Evolutionary conservation across 2,888 invertebrate genomes (phyloP).

Genomic region (Elmis aenea): DNA sequence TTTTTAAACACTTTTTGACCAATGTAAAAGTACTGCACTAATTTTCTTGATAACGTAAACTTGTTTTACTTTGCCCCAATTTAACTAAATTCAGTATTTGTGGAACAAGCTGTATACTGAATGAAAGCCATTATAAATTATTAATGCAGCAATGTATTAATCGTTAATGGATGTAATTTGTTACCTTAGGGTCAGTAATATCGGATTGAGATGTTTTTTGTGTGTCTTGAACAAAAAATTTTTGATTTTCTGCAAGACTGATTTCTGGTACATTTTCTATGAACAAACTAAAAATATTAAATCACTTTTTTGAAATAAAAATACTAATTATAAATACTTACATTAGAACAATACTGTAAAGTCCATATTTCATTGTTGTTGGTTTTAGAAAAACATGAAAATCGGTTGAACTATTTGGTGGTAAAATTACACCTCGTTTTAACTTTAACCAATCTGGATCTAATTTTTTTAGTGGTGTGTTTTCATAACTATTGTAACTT

Average conservation of each 20-base stretch:
- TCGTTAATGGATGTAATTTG: neutral
- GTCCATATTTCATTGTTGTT: constrained; percentile 26
- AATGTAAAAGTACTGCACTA: no score
- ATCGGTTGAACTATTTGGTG: constrained; percentile 30
- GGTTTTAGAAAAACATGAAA: constrained; percentile 34
- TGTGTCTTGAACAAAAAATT: constrained; percentile 15
- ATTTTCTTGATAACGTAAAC: no score
- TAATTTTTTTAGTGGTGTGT: constrained; percentile 14
- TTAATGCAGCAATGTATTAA: no score
- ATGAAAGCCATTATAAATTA: no score
- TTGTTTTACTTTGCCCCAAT: no score
- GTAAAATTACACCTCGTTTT: constrained; percentile 31
- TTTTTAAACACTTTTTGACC: no score
- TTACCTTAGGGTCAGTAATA: constrained; percentile 5
- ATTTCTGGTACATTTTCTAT: constrained; percentile 40
- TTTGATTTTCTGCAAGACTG: constrained; percentile 29
- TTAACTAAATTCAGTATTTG: no score
- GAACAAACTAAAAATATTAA: constrained; percentile 33
- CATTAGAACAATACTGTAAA: constrained; percentile 38
- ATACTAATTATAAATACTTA: constrained; percentile 19
- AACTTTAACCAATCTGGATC: constrained; percentile 32
- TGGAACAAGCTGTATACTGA: no score
- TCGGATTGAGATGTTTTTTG: neutral
- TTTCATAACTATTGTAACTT: neutral
- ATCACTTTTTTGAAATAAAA: constrained; percentile 8